Conservation (phyloP, 2,888 invertebrate species). For the Lepidocyrtinus sp. region DNA sequence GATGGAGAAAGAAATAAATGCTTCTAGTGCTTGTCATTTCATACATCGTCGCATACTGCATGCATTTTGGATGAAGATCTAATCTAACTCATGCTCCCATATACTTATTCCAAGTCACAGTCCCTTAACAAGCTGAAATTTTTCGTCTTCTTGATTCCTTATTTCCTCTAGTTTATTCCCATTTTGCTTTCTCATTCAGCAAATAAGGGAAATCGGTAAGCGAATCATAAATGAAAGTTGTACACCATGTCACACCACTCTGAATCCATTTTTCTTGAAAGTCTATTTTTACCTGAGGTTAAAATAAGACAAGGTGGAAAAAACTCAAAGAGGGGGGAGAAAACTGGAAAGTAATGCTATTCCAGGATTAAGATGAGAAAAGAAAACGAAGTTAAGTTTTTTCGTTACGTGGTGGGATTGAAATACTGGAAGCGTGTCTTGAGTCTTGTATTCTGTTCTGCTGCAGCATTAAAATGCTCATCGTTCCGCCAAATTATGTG, state of each 20-base stretch:
- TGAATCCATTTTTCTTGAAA: neutral
- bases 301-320: slow-evolving; percentile 26
- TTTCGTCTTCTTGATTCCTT: too few relatives aligned
- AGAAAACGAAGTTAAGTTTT: slow-evolving; percentile 28
- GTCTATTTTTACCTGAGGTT: slow-evolving; percentile 45
- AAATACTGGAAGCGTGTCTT: slow-evolving; percentile 4
- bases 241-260: slow-evolving; percentile 1
- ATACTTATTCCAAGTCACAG: neutral
- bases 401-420: slow-evolving; percentile 16
- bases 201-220: slow-evolving; percentile 12
- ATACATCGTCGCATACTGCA: slow-evolving; percentile 16
- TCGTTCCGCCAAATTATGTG: slow-evolving; percentile 2
- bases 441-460: neutral
- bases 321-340: slow-evolving; percentile 26
- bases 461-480: neutral
- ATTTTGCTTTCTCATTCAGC: slow-evolving; percentile 14
- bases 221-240: neutral
- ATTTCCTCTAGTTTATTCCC: too few relatives aligned
- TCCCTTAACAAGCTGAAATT: slow-evolving; percentile 12
- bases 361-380: slow-evolving; percentile 35
- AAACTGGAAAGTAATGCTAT: slow-evolving; percentile 19
- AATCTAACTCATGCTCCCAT: neutral
- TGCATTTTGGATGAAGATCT: slow-evolving; percentile 53
- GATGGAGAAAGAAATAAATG: too few relatives aligned
- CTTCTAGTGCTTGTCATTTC: too few relatives aligned